These are phyloP conservation scores for Caerostris darwini DNA, from an alignment of 1,140 invertebrate species.

Conservation along the genomic window DNA sequence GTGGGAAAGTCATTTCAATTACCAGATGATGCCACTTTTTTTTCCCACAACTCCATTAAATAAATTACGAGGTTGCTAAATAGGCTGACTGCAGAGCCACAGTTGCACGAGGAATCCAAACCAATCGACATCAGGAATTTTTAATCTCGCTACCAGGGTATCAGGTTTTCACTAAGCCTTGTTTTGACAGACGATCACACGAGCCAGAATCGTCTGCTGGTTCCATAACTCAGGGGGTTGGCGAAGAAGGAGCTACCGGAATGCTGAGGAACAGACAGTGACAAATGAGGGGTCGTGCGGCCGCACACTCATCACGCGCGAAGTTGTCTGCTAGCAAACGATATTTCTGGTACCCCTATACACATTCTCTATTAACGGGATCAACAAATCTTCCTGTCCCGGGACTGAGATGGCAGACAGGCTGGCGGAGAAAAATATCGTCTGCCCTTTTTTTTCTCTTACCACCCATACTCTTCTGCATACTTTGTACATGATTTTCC, in stretches of 20 bases:
- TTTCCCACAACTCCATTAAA: conserved; percentile 21
- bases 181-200: conserved; percentile 35
- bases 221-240: conserved; percentile 3
- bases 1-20: conserved; percentile 6
- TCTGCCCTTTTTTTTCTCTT: not conserved
- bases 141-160: conserved; percentile 51
- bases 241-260: conserved; percentile 46
- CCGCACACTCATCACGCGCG: conserved; percentile 66
- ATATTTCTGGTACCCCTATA: conserved; percentile 56
- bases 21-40: conserved; percentile 10
- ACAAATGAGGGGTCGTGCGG: conserved; percentile 69
- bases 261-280: conserved; percentile 60
- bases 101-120: not conserved
- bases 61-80: conserved; percentile 15
- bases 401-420: not conserved
- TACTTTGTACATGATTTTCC: too few species aligned
- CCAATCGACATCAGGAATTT: conserved; percentile 63
- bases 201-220: conserved; percentile 15
- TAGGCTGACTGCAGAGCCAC: not conserved
- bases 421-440: not conserved
- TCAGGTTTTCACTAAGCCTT: conserved; percentile 37
- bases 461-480: not conserved
- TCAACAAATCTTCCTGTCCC: conserved; percentile 21
- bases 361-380: conserved; percentile 55
- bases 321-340: conserved; percentile 21